phyloP scores from a whole-genome alignment of 2,113 vertebrate genomes.

The Thunnus maccoyii region DNA sequence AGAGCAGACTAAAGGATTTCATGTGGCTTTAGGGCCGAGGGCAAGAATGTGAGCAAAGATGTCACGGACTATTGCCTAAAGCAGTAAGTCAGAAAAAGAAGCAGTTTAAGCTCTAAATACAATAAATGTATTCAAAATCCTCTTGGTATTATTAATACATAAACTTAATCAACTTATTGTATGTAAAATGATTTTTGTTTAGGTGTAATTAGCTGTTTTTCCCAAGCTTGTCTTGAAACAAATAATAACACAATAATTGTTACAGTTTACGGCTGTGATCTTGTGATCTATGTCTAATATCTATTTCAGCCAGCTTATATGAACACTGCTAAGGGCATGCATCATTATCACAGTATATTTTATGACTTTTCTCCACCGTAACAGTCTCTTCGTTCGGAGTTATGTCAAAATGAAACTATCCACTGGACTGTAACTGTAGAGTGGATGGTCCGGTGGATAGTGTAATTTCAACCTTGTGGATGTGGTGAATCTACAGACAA shows the following conservation, averaged over 20 bases:
- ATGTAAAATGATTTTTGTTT: not conserved
- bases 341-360: not conserved
- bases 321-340: not conserved
- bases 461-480: conserved; percentile 3
- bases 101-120: not conserved
- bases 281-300: not conserved
- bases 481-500: not conserved
- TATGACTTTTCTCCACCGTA: not conserved
- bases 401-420: conserved; percentile 17
- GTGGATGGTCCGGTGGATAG: conserved; percentile 8
- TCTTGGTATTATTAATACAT: not conserved
- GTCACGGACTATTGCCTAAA: conserved; percentile 28
- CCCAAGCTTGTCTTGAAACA: not conserved
- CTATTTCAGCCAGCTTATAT: no score
- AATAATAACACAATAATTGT: not conserved
- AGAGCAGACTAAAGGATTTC: conserved; percentile 67
- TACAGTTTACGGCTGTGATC: not conserved
- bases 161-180: not conserved
- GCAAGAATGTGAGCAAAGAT: conserved; percentile 33
- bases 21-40: conserved; percentile 42
- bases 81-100: conserved; percentile 1
- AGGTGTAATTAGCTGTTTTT: not conserved
- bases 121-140: not conserved
- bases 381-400: not conserved
- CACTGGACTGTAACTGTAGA: not conserved